Evolutionary conservation across 1,140 invertebrate species (phyloP).

Genomic region (Sminthurinus signatus): DNA sequence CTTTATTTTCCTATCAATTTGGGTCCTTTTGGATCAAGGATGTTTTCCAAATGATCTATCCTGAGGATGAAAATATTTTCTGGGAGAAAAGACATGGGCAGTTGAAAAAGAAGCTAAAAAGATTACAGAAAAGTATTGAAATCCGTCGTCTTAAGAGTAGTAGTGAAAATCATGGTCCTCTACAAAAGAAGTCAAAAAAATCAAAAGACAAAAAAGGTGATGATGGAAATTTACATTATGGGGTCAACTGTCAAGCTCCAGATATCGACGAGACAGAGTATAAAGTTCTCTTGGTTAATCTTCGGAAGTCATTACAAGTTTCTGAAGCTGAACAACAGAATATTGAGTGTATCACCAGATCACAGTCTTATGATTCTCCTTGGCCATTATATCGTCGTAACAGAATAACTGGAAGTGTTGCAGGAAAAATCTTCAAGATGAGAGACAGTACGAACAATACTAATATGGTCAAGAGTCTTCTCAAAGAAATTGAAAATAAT

Average conservation of each 20-base stretch:
- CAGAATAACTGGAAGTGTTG: slow-evolving; percentile 19
- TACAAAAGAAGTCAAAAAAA: not conserved
- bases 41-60: not conserved
- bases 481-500: not conserved
- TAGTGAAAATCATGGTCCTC: not conserved
- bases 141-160: not conserved
- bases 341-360: slow-evolving; percentile 12
- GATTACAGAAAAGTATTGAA: not conserved
- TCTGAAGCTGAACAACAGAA: not conserved
- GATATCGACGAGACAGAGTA: not conserved
- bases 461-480: not conserved
- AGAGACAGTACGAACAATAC: slow-evolving; percentile 12
- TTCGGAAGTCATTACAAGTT: too few species aligned
- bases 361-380: not conserved
- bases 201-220: not conserved
- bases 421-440: not conserved
- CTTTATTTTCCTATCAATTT: slow-evolving; percentile 11
- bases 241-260: not conserved
- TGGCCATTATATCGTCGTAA: slow-evolving; percentile 4
- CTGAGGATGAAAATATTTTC: not conserved
- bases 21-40: not conserved
- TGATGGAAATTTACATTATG: slow-evolving; percentile 1
- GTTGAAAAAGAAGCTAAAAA: not conserved
- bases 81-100: not conserved
- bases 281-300: too few species aligned